Evolutionary conservation across 2,797 vertebrate species (phyloP), one percentile per base, ranked within the genome.

Genomic region (Zonotrichia albicollis): DNA sequence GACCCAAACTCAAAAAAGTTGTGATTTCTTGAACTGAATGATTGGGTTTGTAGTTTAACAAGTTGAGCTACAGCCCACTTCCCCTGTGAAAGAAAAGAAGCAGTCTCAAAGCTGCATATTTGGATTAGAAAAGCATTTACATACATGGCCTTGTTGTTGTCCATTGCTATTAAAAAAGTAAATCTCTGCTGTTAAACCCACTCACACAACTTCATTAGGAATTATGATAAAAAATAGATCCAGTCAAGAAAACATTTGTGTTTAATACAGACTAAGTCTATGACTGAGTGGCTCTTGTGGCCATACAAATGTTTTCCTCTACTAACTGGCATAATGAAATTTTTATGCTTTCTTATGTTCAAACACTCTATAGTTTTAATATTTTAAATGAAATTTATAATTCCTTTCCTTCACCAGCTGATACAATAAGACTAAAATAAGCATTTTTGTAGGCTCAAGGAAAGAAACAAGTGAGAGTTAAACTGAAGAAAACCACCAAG

Each of bases 101-200:
- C 40, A 70, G 36, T 26, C 58, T 86, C 54, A 94, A 72, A 46
- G 9, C 40, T 74, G 60, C 55, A 23, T 79, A 61, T 84, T 83
- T 93, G 86, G 43, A 58, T 82, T 89, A 88, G 71, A 62, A 91
- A 93, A 93, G 87, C 27, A 78, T 84, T 76, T 89, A 50, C 29
- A 92, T 45, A 67, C 30, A 32, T 76, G 84, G 87, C 20, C 79
- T 11, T 76, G 32, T 55, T 72, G 45, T 83, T 95, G 90, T 68
- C 34, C 65, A n/a, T 30, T 34, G 17, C 36, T 87, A 95, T 94
- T 38, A 66, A 90, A 77, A 73, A 85, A 67, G n/a, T 60, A 70
- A 68, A 93, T 51, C 38, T 78, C 32, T 71, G 45, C 50, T 87
- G 84, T 64, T 90, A 91, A 94, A 87, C 30, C 17, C 61, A 89